These are phyloP conservation scores for Dipus sagitta DNA, from an alignment of 2,797 vertebrate species.

Conservation along the genomic window DNA sequence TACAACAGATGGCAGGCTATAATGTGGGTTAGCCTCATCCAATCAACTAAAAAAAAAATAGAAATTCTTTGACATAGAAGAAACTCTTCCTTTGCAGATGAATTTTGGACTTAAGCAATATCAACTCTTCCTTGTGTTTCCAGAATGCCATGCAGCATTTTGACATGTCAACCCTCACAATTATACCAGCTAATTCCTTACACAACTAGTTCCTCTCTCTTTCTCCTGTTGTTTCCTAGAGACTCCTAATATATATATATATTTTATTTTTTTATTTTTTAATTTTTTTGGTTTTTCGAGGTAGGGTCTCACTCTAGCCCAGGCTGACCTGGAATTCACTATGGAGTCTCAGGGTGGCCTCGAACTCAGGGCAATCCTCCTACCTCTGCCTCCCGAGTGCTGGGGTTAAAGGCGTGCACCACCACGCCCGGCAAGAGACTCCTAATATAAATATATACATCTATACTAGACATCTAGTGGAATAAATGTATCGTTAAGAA, in stretches of 20 bases:
- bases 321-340: too few relatives aligned
- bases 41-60: not conserved
- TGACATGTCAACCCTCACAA: not conserved
- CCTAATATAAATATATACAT: not conserved
- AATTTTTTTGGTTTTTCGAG: too few relatives aligned
- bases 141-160: not conserved
- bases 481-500: not conserved
- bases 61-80: not conserved
- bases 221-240: not conserved
- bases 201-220: not conserved
- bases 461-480: not conserved
- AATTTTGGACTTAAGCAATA: not conserved
- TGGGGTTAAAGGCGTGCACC: too few relatives aligned
- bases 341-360: too few relatives aligned
- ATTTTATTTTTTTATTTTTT: too few relatives aligned
- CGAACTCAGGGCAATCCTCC: too few relatives aligned
- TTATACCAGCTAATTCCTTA: not conserved
- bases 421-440: too few relatives aligned
- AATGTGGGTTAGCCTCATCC: not conserved
- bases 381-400: too few relatives aligned
- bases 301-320: too few relatives aligned
- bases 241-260: not conserved
- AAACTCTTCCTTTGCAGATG: not conserved
- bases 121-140: not conserved
- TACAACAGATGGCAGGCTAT: not conserved